phyloP scores from a whole-genome alignment of 2,113 vertebrate genomes.

The Otus sunia region DNA sequence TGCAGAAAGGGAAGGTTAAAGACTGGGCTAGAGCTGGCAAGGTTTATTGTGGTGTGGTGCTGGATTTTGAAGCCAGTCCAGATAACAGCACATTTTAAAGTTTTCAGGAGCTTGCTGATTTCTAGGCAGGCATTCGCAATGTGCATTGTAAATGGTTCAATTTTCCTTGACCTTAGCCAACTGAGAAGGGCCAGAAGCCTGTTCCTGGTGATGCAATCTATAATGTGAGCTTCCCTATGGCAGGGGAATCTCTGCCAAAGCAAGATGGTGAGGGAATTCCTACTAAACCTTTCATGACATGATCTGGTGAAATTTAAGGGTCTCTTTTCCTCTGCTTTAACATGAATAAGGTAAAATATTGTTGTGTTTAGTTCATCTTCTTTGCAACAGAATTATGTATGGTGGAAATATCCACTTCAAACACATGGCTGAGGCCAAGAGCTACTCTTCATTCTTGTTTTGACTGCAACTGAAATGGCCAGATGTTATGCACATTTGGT shows the following conservation, averaged over 20 bases:
- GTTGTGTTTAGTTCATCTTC: not conserved
- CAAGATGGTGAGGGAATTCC: not conserved
- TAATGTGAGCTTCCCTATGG: not conserved
- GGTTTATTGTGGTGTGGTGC: not conserved
- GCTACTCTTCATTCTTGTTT: not conserved
- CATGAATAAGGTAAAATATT: not conserved
- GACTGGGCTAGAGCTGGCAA: constrained; percentile 28
- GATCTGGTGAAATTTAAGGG: not conserved
- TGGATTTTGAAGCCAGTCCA: constrained; percentile 26
- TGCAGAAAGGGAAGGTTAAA: constrained; percentile 45
- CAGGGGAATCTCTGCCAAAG: not conserved
- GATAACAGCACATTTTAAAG: not conserved
- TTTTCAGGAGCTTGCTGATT: constrained; percentile 40
- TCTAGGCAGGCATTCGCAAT: not conserved
- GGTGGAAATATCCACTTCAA: not conserved
- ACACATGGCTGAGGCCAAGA: not conserved
- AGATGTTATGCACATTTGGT: not conserved
- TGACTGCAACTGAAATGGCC: not conserved
- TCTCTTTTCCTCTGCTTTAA: not conserved
- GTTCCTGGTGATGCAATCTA: not conserved
- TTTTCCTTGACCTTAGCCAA: not conserved
- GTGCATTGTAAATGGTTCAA: not conserved
- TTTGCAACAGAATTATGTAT: not conserved
- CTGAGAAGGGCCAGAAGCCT: not conserved
- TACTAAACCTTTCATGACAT: not conserved